phyloP scores from a whole-genome alignment of 2,797 vertebrate genomes.

The Acrossocheilus wenchowensis region DNA sequence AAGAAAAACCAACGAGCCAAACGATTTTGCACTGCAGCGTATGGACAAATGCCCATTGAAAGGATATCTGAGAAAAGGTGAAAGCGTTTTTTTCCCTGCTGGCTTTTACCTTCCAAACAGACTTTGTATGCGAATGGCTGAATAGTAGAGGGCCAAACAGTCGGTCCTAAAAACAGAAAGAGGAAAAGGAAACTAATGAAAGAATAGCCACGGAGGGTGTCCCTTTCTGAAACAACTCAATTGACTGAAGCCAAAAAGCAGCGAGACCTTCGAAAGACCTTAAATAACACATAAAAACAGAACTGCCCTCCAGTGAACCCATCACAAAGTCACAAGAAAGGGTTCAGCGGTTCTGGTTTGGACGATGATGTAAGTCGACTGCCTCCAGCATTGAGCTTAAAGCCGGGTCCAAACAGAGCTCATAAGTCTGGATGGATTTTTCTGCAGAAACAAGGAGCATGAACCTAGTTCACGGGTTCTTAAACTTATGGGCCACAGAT shows the following conservation, averaged over 20 bases:
- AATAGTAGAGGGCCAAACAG: conserved; percentile 53
- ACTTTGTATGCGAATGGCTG: conserved; percentile 45
- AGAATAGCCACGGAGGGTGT: conserved; percentile 54
- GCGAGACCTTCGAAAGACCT: conserved; percentile 70
- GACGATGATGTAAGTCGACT: conserved; percentile 19
- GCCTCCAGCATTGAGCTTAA: background rate
- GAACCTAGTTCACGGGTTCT: background rate
- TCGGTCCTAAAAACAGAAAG: conserved; percentile 60
- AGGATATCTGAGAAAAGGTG: conserved; percentile 4
- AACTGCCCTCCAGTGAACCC: conserved; percentile 55
- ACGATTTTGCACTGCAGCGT: conserved; percentile 44
- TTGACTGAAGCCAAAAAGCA: conserved; percentile 63
- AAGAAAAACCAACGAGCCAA: conserved; percentile 51
- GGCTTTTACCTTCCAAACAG: conserved; percentile 52
- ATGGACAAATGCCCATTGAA: conserved; percentile 59
- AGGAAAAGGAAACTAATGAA: conserved; percentile 57
- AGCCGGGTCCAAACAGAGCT: conserved; percentile 5
- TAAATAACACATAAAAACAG: conserved; percentile 71
- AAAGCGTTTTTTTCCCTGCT: conserved; percentile 19
- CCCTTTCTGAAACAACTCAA: conserved; percentile 63
- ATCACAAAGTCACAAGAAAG: conserved; percentile 37
- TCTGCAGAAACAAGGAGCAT: background rate
- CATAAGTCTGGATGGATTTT: background rate
- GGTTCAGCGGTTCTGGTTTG: conserved; percentile 58
- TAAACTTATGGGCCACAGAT: background rate